Evolutionary conservation across 1,140 invertebrate species (phyloP).

Genomic region (Anoplolepis gracilipes): DNA sequence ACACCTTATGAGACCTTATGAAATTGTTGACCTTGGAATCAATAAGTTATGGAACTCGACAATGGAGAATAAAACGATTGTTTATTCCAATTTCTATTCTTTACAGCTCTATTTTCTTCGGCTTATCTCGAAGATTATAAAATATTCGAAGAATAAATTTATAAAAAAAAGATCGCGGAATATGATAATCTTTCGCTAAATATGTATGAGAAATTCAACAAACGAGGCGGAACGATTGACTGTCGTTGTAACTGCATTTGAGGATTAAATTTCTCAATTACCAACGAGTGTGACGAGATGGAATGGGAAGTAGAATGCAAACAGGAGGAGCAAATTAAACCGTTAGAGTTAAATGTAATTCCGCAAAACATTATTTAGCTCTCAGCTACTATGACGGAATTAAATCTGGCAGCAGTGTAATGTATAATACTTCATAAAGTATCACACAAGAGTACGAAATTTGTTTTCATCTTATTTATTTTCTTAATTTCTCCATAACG

Average conservation of each 20-base stretch:
- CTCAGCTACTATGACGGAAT: conserved; percentile 40
- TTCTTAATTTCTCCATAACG: conserved; percentile 23
- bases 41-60: conserved; percentile 1
- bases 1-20: not conserved
- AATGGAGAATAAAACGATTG: not conserved
- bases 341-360: conserved; percentile 45
- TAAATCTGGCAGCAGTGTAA: conserved; percentile 34
- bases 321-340: conserved; percentile 55
- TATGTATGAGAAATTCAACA: conserved; percentile 6
- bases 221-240: conserved; percentile 11
- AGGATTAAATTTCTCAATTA: conserved; percentile 57
- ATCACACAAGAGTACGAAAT: conserved; percentile 26
- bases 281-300: conserved; percentile 42
- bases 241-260: conserved; percentile 22
- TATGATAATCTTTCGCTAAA: not conserved
- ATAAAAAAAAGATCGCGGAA: not conserved
- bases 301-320: conserved; percentile 45
- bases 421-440: conserved; percentile 17
- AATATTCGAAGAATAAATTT: not conserved
- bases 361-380: conserved; percentile 55
- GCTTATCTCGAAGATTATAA: not conserved
- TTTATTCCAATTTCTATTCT: not conserved
- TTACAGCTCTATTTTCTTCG: not conserved
- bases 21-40: too few species aligned
- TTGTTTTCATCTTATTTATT: conserved; percentile 32